A percentile compares a stretch with the other conserved stretches of the same genome.
Evolutionary conservation across 2,888 invertebrate genomes (phyloP).

Genomic region (Electrophaes corylata): DNA sequence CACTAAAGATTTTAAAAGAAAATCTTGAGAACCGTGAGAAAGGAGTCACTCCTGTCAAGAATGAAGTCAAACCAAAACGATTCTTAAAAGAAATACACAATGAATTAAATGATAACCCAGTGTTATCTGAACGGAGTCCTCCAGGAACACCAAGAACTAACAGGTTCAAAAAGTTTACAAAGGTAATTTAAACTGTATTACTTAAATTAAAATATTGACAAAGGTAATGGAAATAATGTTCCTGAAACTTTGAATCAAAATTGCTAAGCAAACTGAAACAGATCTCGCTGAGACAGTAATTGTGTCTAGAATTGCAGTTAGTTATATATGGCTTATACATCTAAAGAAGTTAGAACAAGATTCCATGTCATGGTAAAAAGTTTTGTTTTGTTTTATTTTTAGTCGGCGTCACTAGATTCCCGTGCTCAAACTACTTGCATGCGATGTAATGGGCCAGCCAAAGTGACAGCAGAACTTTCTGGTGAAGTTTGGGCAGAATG

Average conservation of each 20-base stretch:
- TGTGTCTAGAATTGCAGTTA: too few species aligned
- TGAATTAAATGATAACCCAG: slow-evolving; percentile 48
- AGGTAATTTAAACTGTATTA: slow-evolving; percentile 50
- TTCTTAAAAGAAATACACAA: slow-evolving; percentile 69
- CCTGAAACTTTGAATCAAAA: too few species aligned
- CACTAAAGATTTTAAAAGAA: slow-evolving; percentile 61
- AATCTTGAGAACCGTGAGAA: slow-evolving; percentile 66
- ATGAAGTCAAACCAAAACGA: slow-evolving; percentile 43
- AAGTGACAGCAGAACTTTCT: slow-evolving; percentile 65
- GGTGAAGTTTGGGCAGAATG: slow-evolving; percentile 84
- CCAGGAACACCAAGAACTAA: slow-evolving; percentile 72
- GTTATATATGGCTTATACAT: too few species aligned
- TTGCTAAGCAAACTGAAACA: too few species aligned
- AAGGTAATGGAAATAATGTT: too few species aligned
- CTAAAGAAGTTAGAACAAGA: too few species aligned
- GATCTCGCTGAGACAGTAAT: too few species aligned
- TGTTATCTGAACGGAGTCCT: slow-evolving; percentile 54
- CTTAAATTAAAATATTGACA: background rate
- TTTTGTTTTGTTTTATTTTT: slow-evolving; percentile 44
- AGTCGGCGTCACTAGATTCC: slow-evolving; percentile 71
- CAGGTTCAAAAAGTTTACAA: slow-evolving; percentile 68
- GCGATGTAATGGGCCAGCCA: slow-evolving; percentile 73
- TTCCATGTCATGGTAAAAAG: background rate
- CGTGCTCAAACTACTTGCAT: slow-evolving; percentile 70
- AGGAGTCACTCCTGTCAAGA: slow-evolving; percentile 45